Evolutionary conservation across 37 sponge, comb jelly and placozoan species (phyloP).

Genomic region (Petrosia ficiformis): DNA sequence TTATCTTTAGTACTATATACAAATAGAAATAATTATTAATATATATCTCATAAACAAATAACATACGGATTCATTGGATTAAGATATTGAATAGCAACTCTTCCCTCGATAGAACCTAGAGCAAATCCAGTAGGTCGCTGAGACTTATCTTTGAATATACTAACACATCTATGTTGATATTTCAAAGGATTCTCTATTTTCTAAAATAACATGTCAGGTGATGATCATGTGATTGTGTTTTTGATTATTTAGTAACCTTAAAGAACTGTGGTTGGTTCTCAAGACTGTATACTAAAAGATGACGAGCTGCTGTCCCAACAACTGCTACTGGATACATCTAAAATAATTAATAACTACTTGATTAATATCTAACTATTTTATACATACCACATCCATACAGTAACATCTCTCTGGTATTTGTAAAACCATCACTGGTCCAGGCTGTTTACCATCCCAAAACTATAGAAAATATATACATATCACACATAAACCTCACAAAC

Average conservation of each 20-base stretch:
- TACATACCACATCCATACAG: slow-evolving; percentile 89
- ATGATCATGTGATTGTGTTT: not conserved
- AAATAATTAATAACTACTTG: not conserved
- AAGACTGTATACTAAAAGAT: slow-evolving; percentile 63
- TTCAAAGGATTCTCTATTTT: slow-evolving; percentile 88
- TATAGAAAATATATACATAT: no score
- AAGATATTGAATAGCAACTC: slow-evolving; percentile 91
- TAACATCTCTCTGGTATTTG: slow-evolving; percentile 89
- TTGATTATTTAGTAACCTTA: slow-evolving; percentile 60
- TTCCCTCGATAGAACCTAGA: slow-evolving; percentile 93
- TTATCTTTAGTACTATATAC: slow-evolving; percentile 81
- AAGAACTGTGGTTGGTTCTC: slow-evolving; percentile 76
- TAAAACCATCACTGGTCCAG: slow-evolving; percentile 67
- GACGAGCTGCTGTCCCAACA: slow-evolving; percentile 77
- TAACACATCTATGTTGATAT: slow-evolving; percentile 88
- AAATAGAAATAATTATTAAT: not conserved
- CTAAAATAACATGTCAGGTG: slow-evolving; percentile 14
- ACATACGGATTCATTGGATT: slow-evolving; percentile 85
- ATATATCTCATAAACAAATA: not conserved
- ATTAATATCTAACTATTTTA: not conserved
- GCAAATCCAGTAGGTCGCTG: slow-evolving; percentile 91
- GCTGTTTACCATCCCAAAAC: slow-evolving; percentile 91
- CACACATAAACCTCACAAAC: no score
- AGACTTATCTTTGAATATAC: slow-evolving; percentile 91
- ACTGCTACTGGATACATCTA: slow-evolving; percentile 83